phyloP scores from a whole-genome alignment of 2,797 vertebrate species.

The Melanotaenia boesemani region DNA sequence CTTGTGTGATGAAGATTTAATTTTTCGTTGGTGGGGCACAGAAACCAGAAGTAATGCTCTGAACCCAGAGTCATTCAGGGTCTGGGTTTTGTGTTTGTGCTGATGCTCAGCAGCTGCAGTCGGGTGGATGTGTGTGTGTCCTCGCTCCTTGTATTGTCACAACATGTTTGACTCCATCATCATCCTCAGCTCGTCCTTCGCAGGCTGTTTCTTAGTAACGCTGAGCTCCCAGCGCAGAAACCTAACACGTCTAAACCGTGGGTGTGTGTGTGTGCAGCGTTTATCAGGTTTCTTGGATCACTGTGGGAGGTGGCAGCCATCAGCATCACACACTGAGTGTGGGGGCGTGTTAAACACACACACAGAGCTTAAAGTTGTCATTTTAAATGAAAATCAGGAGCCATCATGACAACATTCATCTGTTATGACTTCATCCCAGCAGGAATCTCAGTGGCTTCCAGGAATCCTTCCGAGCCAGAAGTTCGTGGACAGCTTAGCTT shows the following conservation, averaged over 20 bases:
- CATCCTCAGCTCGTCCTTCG: not conserved
- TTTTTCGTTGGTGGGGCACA: too few relatives aligned
- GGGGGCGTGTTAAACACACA: too few relatives aligned
- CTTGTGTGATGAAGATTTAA: too few relatives aligned
- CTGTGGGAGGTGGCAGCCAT: constrained; percentile 5
- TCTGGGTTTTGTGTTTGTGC: not conserved
- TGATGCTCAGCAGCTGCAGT: not conserved
- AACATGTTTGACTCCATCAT: not conserved
- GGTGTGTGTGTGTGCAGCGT: not conserved
- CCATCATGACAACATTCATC: not conserved
- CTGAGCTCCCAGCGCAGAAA: not conserved
- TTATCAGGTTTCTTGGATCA: constrained; percentile 36
- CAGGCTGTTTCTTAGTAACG: not conserved
- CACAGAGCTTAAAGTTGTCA: too few relatives aligned
- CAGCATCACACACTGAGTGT: not conserved
- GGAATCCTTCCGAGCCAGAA: not conserved
- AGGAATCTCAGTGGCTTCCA: not conserved
- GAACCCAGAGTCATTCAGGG: too few relatives aligned
- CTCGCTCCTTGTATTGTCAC: not conserved
- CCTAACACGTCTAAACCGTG: not conserved
- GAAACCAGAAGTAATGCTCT: too few relatives aligned
- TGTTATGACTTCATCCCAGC: not conserved
- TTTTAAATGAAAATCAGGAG: too few relatives aligned
- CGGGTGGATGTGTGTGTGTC: not conserved
- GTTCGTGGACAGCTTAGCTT: too few relatives aligned